Percentiles rank a stretch among this genome's conserved stretches.
These are phyloP conservation scores for Lathronympha strigana DNA, from an alignment of 2,888 invertebrate genomes.

Conservation along the genomic window DNA sequence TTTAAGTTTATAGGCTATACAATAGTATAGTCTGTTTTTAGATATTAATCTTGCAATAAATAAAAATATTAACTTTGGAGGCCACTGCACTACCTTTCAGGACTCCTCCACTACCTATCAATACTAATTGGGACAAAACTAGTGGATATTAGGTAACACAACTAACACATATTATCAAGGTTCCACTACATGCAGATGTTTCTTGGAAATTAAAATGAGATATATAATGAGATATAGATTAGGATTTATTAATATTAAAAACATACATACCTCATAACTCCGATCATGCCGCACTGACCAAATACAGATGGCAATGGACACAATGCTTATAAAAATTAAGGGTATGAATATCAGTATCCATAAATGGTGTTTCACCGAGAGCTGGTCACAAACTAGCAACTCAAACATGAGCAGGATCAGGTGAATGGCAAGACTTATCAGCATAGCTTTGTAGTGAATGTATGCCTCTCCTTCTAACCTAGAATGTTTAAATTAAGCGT, in stretches of 20 bases:
- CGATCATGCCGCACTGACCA: conserved; percentile 99
- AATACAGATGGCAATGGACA: conserved; percentile 98
- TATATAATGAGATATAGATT: not conserved
- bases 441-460: conserved; percentile 99
- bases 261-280: conserved; percentile 92
- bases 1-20: no score
- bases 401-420: conserved; percentile 98
- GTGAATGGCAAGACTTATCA: conserved; percentile 97
- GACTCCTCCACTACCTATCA: no score
- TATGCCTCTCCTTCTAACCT: conserved; percentile 98
- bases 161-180: no score
- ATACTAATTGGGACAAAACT: no score
- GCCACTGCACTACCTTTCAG: no score
- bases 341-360: conserved; percentile 98
- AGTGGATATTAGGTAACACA: no score
- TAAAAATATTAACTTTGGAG: no score
- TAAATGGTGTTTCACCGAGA: conserved; percentile 92
- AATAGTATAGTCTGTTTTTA: no score
- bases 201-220: not conserved
- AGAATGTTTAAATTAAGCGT: conserved; percentile 53
- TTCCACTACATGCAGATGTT: no score
- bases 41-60: no score
- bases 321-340: conserved; percentile 97
- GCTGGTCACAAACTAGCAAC: conserved; percentile 96
- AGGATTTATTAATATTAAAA: not conserved